Conservation (phyloP, 1,140 invertebrate species). For the Diachasma alloeum region DNA sequence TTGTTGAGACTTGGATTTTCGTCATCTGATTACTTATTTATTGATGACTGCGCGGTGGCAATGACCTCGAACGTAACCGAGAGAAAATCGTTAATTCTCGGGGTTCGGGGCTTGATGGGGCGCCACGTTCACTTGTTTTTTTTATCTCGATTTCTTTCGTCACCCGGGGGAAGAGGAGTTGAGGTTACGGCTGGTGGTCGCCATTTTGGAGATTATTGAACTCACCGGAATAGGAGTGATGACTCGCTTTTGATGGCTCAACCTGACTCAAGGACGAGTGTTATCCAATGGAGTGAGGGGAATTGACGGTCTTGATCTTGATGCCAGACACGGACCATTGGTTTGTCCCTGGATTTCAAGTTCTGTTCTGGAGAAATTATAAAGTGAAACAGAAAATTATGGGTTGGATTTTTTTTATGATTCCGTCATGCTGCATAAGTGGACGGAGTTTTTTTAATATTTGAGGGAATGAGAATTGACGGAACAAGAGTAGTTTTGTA, state of each 20-base stretch:
- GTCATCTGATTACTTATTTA: too few species aligned
- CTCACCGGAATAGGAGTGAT: constrained; percentile 18
- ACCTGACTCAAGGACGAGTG: constrained; percentile 35
- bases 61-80: too few species aligned
- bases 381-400: background rate
- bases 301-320: constrained; percentile 3
- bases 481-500: too few species aligned
- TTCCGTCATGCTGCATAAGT: background rate
- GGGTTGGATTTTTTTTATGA: background rate
- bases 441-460: too few species aligned
- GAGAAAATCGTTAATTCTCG: too few species aligned
- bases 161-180: too few species aligned
- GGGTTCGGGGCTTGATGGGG: too few species aligned
- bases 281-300: constrained; percentile 12
- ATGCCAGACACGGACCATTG: constrained; percentile 18
- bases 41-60: too few species aligned
- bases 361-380: background rate
- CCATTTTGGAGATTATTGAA: constrained; percentile 45
- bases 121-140: too few species aligned
- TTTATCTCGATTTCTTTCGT: too few species aligned
- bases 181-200: background rate
- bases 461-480: too few species aligned
- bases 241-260: constrained; percentile 36
- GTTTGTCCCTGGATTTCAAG: background rate
- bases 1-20: too few species aligned